phyloP scores from a whole-genome alignment of 2,797 vertebrate species.

The Malurus splendens region DNA sequence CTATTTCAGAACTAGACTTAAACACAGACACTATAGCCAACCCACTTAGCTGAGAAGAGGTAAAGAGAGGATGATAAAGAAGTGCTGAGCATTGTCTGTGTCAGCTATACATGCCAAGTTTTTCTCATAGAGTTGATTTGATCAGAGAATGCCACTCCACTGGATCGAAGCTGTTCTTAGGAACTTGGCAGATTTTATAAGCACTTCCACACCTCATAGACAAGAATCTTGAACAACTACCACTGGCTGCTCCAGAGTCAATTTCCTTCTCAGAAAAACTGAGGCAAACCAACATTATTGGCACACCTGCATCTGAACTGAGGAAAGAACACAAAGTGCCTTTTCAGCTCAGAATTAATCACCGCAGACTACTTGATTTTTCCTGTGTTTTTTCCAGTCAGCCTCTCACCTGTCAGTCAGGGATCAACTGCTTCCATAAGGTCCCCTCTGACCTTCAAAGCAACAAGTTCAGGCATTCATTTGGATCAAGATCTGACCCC shows the following conservation, averaged over 20 bases:
- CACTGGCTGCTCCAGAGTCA: not conserved
- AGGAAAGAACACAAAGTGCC: not conserved
- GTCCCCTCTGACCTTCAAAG: not conserved
- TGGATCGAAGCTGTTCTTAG: not conserved
- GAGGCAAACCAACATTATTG: not conserved
- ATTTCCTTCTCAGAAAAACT: not conserved
- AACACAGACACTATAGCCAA: not conserved
- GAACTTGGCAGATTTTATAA: not conserved
- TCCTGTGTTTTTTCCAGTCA: not conserved
- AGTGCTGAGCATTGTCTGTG: not conserved
- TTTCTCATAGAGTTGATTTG: not conserved
- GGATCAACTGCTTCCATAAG: not conserved
- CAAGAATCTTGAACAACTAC: not conserved
- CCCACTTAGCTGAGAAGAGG: not conserved
- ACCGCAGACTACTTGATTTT: not conserved
- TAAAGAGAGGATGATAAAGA: not conserved
- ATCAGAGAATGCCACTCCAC: not conserved
- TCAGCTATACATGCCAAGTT: not conserved
- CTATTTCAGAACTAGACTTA: not conserved
- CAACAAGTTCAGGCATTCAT: not conserved
- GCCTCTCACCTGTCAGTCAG: not conserved
- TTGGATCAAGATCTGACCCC: not conserved
- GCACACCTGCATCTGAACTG: not conserved
- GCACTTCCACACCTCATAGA: not conserved
- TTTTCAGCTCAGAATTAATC: not conserved